phyloP scores from a whole-genome alignment of 2,797 vertebrate species.

The Gymnodraco acuticeps region DNA sequence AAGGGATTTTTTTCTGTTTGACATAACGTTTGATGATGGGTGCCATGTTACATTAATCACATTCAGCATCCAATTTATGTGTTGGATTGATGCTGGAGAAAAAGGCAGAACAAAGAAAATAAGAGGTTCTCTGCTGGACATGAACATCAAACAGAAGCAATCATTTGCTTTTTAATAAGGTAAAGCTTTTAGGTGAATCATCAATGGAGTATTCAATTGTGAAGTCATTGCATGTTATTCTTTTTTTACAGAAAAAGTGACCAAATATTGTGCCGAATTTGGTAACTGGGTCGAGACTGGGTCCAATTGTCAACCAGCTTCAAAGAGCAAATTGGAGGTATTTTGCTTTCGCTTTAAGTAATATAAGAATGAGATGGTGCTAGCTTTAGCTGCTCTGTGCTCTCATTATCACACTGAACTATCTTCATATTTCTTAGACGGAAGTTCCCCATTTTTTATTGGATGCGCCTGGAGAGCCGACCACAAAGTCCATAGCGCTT shows the following conservation, averaged over 20 bases:
- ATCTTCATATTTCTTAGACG: constrained; percentile 61
- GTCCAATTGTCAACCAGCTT: constrained; percentile 89
- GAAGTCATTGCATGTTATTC: constrained; percentile 5
- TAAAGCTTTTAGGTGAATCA: constrained; percentile 10
- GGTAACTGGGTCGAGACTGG: constrained; percentile 92
- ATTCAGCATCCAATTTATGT: constrained; percentile 41
- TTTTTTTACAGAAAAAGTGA: constrained; percentile 87
- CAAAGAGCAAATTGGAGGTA: constrained; percentile 90
- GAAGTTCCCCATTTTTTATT: constrained; percentile 72
- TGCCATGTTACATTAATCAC: constrained; percentile 45
- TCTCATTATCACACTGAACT: background rate
- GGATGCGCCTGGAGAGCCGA: constrained; percentile 78
- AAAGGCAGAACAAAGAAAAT: constrained; percentile 27
- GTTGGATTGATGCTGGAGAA: constrained; percentile 50
- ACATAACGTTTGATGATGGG: constrained; percentile 47
- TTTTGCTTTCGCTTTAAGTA: constrained; percentile 25
- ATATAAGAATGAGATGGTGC: background rate
- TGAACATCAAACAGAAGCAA: constrained; percentile 28
- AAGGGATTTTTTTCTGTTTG: constrained; percentile 38
- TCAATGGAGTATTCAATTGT: background rate
- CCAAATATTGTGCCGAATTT: constrained; percentile 91
- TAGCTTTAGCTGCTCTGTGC: constrained; percentile 3
- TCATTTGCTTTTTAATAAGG: background rate
- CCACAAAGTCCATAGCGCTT: constrained; percentile 75
- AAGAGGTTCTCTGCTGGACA: constrained; percentile 4